Percentiles rank a stretch among this genome's conserved stretches.
These are phyloP conservation scores for Elegia similella DNA, from an alignment of 2,888 invertebrate genomes.

Conservation along the genomic window DNA sequence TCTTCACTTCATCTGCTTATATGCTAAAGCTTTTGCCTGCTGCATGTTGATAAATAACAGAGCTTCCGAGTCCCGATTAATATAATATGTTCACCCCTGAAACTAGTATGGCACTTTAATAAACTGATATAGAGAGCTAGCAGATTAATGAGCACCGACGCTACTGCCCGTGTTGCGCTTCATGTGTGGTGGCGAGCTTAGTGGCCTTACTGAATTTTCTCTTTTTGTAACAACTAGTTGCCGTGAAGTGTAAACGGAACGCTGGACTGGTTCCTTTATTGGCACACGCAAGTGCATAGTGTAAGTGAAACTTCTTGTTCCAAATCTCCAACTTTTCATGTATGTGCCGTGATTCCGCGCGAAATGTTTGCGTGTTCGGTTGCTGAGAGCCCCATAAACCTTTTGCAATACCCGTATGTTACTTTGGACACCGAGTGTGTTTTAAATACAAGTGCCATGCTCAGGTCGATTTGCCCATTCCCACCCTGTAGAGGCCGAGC, in stretches of 20 bases:
- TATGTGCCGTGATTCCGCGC: conserved; percentile 74
- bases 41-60: conserved; percentile 64
- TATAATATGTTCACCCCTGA: conserved; percentile 54
- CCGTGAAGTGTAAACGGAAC: conserved; percentile 69
- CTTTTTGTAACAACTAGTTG: conserved; percentile 67
- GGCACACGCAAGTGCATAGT: conserved; percentile 81
- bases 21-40: conserved; percentile 56
- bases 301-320: conserved; percentile 82
- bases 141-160: conserved; percentile 61
- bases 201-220: conserved; percentile 77
- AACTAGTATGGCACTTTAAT: conserved; percentile 79
- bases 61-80: conserved; percentile 66
- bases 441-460: conserved; percentile 78
- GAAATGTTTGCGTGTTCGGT: conserved; percentile 77
- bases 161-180: conserved; percentile 74
- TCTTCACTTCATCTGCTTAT: conserved; percentile 32
- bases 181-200: conserved; percentile 75
- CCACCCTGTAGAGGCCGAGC: conserved; percentile 50
- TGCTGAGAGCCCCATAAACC: conserved; percentile 69
- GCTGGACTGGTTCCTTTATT: conserved; percentile 74
- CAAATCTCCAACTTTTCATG: conserved; percentile 81
- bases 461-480: conserved; percentile 72
- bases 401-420: conserved; percentile 65
- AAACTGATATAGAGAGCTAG: conserved; percentile 56
- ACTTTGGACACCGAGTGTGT: conserved; percentile 60